Percentiles rank a stretch among this genome's conserved stretches.
Evolutionary conservation across 2,113 vertebrate species (phyloP).

Genomic region (Odontophorus gujanensis): DNA sequence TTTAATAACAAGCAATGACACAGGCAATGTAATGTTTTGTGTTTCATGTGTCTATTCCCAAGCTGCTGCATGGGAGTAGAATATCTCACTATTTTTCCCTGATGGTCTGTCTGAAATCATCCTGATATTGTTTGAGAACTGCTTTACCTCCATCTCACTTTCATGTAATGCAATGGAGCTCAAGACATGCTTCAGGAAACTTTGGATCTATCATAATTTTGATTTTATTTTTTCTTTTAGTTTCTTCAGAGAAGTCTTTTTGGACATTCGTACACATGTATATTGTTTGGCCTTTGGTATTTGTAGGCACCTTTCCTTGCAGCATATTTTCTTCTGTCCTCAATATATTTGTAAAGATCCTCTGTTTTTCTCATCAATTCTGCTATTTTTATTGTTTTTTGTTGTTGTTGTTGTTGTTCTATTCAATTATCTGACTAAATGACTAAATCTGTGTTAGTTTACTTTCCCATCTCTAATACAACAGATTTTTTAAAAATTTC

Average conservation of each 20-base stretch:
- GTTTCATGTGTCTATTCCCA: neutral
- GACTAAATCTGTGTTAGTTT: neutral
- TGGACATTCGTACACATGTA: neutral
- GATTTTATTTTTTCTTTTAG: neutral
- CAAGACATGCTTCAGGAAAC: neutral
- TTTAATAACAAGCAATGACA: neutral
- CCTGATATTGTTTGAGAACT: neutral
- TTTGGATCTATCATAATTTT: neutral
- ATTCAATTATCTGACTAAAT: neutral
- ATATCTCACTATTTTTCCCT: neutral
- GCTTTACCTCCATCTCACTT: neutral
- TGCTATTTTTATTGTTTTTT: neutral
- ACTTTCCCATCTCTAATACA: neutral
- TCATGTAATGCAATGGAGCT: neutral
- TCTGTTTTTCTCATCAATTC: neutral
- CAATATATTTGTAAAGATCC: neutral
- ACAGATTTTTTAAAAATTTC: neutral
- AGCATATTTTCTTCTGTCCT: rapidly evolving
- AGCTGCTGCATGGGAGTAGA: neutral
- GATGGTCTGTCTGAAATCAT: neutral
- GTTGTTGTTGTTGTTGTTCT: neutral
- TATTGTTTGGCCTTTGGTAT: neutral
- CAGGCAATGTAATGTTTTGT: neutral
- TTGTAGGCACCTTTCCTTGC: neutral
- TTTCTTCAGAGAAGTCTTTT: neutral